Base-by-base conservation (phyloP, 2,113 vertebrate species). In the Trogon surrucura region DNA sequence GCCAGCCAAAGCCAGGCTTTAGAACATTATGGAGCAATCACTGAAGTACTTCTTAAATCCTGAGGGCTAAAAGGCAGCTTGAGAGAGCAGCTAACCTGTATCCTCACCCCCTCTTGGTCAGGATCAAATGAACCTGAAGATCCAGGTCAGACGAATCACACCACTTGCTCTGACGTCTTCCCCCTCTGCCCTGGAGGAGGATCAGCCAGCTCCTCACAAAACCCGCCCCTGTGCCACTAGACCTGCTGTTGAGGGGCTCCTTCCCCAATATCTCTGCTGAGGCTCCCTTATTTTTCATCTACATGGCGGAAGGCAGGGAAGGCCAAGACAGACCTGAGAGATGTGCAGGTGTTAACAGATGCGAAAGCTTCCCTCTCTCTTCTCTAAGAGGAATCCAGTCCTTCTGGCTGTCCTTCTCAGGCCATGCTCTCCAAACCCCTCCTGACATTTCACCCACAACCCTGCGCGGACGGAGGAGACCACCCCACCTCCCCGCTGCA, bases 1-100 rank as follows among this genome's bases (percentile, higher is more conserved):
- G 78, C 75, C 85, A 86, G 95, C 92, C 94, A 96, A 95, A 86
- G 83, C 56, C 73, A 80, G 86, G 65, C 89, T 93, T 93, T 74
- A 92, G 69, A 80, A 80, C 26, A 47, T 92, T 92, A 91, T 4
- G 2, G 56, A 73, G 88, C 83, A 93, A 95, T 91, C 95, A 95
- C 80, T 53, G 7, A 8, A 6, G 64, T 66, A 80, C 74, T 96
- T 84, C 91, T 92, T 84, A 93, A 96, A 84, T 73, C 72, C 80
- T n/a, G 29, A 56, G 29, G 51, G 47, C 54, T 80, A 74, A 80
- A 77, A 89, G 82, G 83, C 64, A 83, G 72, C 65, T 91, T 17
- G 5, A 83, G 60, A 57, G 54, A 41, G 34, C 50, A 58, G 51
- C n/a, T 85, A 90, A 75, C 13, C 20, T 7, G 0, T 2, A 79